Conservation (phyloP, 2,888 invertebrate species). For the Temnothorax rugatulus region DNA sequence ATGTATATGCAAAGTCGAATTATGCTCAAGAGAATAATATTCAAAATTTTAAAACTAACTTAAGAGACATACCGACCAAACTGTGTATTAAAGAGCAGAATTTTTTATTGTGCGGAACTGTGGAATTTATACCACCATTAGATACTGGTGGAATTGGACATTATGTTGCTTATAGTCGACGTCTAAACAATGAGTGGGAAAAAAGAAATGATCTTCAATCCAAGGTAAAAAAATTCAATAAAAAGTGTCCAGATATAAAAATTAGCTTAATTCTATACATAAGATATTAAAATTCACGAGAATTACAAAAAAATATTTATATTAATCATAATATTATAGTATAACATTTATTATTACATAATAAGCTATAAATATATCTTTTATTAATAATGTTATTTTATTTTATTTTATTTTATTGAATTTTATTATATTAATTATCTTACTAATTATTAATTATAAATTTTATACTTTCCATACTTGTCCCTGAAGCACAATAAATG, state of each 20-base stretch:
- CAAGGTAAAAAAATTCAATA: background rate
- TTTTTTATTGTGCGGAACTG: background rate
- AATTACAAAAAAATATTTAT: background rate
- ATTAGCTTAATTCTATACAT: conserved; percentile 1
- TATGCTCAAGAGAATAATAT: too few species aligned
- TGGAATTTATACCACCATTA: background rate
- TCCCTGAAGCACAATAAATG: too few species aligned
- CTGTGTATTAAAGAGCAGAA: conserved; percentile 7
- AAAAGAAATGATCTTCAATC: background rate
- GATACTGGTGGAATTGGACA: background rate
- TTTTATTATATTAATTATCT: too few species aligned
- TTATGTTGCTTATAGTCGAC: background rate
- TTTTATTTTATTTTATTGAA: too few species aligned
- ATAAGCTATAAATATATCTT: background rate
- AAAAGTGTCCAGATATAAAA: conserved; percentile 7
- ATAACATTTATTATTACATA: background rate
- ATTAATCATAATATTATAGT: background rate
- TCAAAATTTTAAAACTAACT: too few species aligned
- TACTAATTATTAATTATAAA: too few species aligned
- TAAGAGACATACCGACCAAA: background rate
- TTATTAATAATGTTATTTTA: too few species aligned
- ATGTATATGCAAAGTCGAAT: too few species aligned
- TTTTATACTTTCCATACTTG: too few species aligned
- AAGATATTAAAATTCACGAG: background rate
- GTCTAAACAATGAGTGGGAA: background rate